A percentile compares a stretch with the other conserved stretches of the same genome.
phyloP scores from a whole-genome alignment of 1,140 invertebrate species.

The Teleopsis dalmanni region DNA sequence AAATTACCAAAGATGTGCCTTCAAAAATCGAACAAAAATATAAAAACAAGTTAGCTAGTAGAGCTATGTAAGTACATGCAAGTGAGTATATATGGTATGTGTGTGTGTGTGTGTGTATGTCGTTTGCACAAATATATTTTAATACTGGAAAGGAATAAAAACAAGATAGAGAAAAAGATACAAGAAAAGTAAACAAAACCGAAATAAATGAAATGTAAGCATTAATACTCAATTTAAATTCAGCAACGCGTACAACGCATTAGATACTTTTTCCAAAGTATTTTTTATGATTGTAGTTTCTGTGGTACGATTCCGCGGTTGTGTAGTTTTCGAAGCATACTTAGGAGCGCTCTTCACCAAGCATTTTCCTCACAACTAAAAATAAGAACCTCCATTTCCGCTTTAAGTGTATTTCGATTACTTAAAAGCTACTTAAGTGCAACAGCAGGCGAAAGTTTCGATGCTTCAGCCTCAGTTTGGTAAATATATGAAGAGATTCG shows the following conservation, averaged over 20 bases:
- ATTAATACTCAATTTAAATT: constrained; percentile 45
- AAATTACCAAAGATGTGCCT: too few relatives aligned
- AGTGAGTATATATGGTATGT: too few relatives aligned
- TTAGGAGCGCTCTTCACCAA: constrained; percentile 1
- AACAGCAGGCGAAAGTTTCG: too few relatives aligned
- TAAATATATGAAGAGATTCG: too few relatives aligned
- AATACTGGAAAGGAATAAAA: not conserved
- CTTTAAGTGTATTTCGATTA: constrained; percentile 36
- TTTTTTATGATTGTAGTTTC: not conserved
- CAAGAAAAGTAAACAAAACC: constrained; percentile 11
- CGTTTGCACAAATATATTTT: too few relatives aligned
- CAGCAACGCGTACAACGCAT: constrained; percentile 43
- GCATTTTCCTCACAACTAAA: constrained; percentile 18
- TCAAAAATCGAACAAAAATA: too few relatives aligned
- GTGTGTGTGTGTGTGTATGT: too few relatives aligned
- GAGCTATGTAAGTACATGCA: too few relatives aligned
- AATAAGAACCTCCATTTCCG: constrained; percentile 24
- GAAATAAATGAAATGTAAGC: constrained; percentile 16
- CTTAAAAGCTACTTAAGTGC: constrained; percentile 38
- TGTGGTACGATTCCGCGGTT: not conserved
- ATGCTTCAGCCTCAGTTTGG: too few relatives aligned
- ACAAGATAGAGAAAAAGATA: not conserved
- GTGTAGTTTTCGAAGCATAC: constrained; percentile 1
- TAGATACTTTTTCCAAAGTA: constrained; percentile 19
- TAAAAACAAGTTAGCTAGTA: too few relatives aligned